Conservation (phyloP, 2,888 invertebrate species). For the Zaprionus obscuricornis region DNA sequence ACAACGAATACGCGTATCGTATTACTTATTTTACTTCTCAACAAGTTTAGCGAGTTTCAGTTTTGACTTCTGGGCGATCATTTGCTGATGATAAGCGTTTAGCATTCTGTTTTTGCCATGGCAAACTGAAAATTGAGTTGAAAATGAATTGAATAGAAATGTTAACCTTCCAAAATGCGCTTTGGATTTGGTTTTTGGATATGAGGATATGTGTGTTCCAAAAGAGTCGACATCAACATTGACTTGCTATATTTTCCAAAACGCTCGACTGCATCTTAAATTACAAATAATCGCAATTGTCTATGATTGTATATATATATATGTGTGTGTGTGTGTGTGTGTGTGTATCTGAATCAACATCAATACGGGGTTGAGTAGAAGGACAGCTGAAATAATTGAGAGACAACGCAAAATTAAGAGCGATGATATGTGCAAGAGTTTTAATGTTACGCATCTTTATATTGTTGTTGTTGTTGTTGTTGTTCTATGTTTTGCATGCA, state of each 20-base stretch:
- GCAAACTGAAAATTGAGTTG: constrained; percentile 20
- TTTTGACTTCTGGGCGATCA: constrained; percentile 78
- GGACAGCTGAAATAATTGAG: constrained; percentile 83
- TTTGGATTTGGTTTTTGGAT: too few relatives aligned
- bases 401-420: constrained; percentile 76
- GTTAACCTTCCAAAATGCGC: constrained; percentile 64
- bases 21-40: constrained; percentile 59
- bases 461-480: constrained; percentile 38
- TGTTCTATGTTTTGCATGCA: constrained; percentile 54
- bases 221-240: constrained; percentile 63
- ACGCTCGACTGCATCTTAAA: constrained; percentile 82
- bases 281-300: constrained; percentile 82
- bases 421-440: constrained; percentile 47
- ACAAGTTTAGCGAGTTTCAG: constrained; percentile 80
- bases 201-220: constrained; percentile 11
- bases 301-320: constrained; percentile 25
- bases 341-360: constrained; percentile 9
- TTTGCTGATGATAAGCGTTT: constrained; percentile 75
- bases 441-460: too few relatives aligned
- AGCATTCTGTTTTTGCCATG: constrained; percentile 52
- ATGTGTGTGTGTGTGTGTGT: constrained; percentile 19
- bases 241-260: constrained; percentile 75
- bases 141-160: constrained; percentile 46
- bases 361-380: constrained; percentile 7
- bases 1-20: constrained; percentile 52